Evolutionary conservation across 1,140 invertebrate genomes (phyloP).

Genomic region (Rhagoletis pomonella): DNA sequence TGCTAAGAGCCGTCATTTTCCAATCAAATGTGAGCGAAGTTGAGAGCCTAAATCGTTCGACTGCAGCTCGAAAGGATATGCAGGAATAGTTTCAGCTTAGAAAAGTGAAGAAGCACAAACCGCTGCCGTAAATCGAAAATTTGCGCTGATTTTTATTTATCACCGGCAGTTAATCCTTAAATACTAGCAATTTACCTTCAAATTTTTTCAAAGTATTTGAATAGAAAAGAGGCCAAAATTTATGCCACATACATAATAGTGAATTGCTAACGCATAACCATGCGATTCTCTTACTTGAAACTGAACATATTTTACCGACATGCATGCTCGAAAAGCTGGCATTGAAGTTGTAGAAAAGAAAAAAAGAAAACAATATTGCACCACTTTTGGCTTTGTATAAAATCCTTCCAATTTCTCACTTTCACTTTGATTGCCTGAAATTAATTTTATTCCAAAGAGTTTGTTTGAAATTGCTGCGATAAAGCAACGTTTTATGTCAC

Average conservation of each 20-base stretch:
- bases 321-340: background rate
- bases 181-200: background rate
- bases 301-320: background rate
- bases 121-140: background rate
- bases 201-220: background rate
- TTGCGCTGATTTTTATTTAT: slow-evolving; percentile 49
- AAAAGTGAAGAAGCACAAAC: background rate
- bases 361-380: no score
- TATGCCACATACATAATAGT: no score
- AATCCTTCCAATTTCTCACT: background rate
- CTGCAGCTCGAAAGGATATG: background rate
- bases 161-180: slow-evolving; percentile 39
- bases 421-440: slow-evolving; percentile 25
- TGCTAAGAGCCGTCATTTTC: background rate
- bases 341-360: background rate
- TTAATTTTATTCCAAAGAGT: slow-evolving; percentile 35
- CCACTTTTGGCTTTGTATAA: background rate
- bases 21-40: background rate
- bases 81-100: slow-evolving; percentile 5
- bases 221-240: background rate
- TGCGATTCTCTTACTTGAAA: background rate
- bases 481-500: background rate
- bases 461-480: background rate
- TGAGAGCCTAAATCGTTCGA: background rate
- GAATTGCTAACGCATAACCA: background rate